Conservation (phyloP, 2,888 invertebrate species). For the Phengaris arion region DNA sequence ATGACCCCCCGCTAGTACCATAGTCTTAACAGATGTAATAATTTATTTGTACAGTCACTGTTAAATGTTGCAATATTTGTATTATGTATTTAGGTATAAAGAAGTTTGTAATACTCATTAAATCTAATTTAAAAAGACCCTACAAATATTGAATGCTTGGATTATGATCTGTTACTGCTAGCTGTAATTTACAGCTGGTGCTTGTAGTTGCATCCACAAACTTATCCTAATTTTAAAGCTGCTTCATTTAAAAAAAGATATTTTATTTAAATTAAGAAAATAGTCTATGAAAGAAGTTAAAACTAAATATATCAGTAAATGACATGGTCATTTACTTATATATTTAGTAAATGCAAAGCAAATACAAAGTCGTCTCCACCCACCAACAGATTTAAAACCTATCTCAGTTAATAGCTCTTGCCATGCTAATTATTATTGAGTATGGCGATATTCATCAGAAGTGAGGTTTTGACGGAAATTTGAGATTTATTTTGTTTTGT, state of each 20-base stretch:
- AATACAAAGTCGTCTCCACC: no score
- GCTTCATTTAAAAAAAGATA: neutral
- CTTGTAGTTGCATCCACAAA: neutral
- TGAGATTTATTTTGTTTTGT: no score
- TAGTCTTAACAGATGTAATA: constrained; percentile 46
- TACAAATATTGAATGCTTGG: neutral
- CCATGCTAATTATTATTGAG: no score
- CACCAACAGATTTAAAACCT: no score
- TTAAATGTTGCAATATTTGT: constrained; percentile 27
- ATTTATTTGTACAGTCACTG: constrained; percentile 40
- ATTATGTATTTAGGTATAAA: neutral
- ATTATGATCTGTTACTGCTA: neutral
- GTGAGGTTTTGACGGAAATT: no score
- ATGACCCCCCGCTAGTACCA: constrained; percentile 73
- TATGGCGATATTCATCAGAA: no score
- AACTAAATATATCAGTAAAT: no score
- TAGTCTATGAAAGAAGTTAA: no score
- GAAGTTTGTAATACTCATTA: constrained; percentile 4
- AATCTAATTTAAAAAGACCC: neutral
- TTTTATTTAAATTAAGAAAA: neutral
- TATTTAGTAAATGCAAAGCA: no score
- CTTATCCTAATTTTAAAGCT: neutral
- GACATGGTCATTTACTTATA: no score
- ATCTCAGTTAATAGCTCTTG: no score
- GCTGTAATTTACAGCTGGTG: neutral